A percentile compares a stretch with the other conserved stretches of the same genome.
phyloP scores from a whole-genome alignment of 2,888 invertebrate species.

The Sphaeridia pumilis region DNA sequence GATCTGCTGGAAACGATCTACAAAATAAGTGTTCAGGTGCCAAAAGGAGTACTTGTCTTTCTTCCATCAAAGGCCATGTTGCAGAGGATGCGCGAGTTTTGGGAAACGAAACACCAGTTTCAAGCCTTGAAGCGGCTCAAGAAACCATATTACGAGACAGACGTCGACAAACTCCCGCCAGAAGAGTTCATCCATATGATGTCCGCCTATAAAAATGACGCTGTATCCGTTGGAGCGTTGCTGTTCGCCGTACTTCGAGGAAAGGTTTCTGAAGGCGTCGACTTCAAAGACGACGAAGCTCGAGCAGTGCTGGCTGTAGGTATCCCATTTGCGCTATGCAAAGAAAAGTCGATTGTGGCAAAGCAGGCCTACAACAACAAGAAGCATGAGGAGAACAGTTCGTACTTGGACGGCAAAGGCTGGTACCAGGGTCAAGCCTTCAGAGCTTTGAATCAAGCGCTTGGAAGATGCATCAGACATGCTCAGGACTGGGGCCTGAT shows the following conservation, averaged over 20 bases:
- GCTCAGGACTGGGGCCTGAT: slow-evolving; percentile 27
- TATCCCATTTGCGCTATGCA: slow-evolving; percentile 22
- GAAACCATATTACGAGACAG: slow-evolving; percentile 20
- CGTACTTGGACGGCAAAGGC: slow-evolving; percentile 16
- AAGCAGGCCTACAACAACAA: not conserved
- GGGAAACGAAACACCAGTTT: slow-evolving; percentile 11
- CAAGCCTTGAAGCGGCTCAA: slow-evolving; percentile 14
- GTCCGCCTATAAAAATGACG: slow-evolving; percentile 14
- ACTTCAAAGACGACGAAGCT: slow-evolving; percentile 32
- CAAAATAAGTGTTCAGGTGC: slow-evolving; percentile 21
- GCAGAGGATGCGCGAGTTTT: slow-evolving; percentile 12
- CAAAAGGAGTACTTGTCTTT: slow-evolving; percentile 31
- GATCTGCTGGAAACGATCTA: slow-evolving; percentile 17
- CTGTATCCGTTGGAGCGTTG: slow-evolving; percentile 19
- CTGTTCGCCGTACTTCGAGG: slow-evolving; percentile 31
- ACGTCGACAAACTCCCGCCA: not conserved
- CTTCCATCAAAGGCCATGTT: slow-evolving; percentile 21
- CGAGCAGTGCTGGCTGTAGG: slow-evolving; percentile 30
- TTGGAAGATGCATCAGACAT: slow-evolving; percentile 33
- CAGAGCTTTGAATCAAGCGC: slow-evolving; percentile 29
- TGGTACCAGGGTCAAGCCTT: slow-evolving; percentile 30
- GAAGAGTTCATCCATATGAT: slow-evolving; percentile 18
- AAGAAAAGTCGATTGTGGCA: slow-evolving; percentile 6
- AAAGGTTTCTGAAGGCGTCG: slow-evolving; percentile 30
- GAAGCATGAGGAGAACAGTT: not conserved